Percentiles rank a stretch among this genome's conserved stretches.
Evolutionary conservation across 2,113 vertebrate species (phyloP).

Genomic region (Ochotona curzoniae): DNA sequence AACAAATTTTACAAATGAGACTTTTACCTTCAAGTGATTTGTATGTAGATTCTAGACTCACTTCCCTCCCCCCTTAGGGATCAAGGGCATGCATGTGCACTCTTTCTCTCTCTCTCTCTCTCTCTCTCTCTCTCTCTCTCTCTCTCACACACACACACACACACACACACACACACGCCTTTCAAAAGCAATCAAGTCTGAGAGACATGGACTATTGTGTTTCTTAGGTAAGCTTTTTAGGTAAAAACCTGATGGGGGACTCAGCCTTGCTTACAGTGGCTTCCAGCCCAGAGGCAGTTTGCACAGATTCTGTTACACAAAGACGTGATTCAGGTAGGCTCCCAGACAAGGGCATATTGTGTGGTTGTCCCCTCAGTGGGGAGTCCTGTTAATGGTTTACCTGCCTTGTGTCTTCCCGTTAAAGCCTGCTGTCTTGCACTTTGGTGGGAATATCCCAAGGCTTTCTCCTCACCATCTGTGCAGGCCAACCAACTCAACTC

Average conservation of each 20-base stretch:
- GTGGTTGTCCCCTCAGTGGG: conserved; percentile 63
- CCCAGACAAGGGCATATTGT: conserved; percentile 77
- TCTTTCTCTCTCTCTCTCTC: no score
- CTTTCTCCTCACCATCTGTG: conserved; percentile 28
- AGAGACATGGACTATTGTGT: conserved; percentile 71
- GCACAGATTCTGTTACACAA: conserved; percentile 83
- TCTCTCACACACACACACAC: neutral
- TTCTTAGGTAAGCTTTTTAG: conserved; percentile 79
- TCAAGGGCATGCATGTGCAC: no score
- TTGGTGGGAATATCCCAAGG: neutral
- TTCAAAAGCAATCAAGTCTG: conserved; percentile 51
- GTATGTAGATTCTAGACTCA: neutral
- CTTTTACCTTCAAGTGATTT: neutral
- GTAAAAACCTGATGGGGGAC: conserved; percentile 80
- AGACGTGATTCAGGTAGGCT: conserved; percentile 84
- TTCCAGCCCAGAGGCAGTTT: conserved; percentile 83
- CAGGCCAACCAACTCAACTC: neutral
- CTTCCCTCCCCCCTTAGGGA: neutral
- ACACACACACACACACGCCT: neutral
- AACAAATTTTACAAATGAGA: neutral
- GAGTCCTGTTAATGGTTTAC: conserved; percentile 81
- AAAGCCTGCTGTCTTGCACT: conserved; percentile 54
- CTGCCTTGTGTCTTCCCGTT: conserved; percentile 34
- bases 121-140: no score
- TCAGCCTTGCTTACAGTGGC: conserved; percentile 81